Conservation (phyloP, 2,797 vertebrate species). For the Ctenosaura bakeri region DNA sequence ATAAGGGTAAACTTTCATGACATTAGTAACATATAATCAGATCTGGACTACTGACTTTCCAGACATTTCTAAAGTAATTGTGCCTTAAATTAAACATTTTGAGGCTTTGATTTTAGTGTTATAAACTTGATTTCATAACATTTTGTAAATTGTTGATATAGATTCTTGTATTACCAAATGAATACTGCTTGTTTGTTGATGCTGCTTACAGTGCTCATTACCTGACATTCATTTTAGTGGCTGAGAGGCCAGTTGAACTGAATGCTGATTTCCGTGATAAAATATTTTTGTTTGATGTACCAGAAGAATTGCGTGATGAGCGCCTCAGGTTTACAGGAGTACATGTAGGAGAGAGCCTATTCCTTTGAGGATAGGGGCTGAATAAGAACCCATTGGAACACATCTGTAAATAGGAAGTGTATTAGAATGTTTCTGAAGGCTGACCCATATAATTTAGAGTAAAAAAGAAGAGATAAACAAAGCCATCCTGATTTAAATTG, state of each 20-base stretch:
- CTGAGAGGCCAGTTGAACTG: conserved; percentile 83
- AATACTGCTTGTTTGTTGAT: neutral
- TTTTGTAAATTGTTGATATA: no score
- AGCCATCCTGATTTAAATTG: neutral
- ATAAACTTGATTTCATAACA: neutral
- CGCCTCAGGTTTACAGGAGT: conserved; percentile 70
- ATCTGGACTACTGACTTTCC: neutral
- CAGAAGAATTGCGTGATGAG: conserved; percentile 64
- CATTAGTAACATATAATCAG: neutral
- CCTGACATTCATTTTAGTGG: conserved; percentile 92
- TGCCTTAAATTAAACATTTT: neutral
- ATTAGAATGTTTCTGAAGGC: neutral
- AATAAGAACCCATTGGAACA: conserved; percentile 70
- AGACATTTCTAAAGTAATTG: neutral
- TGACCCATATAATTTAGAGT: neutral
- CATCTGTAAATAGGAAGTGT: conserved; percentile 73
- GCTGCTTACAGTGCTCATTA: conserved; percentile 72
- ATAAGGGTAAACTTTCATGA: neutral
- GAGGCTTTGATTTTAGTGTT: neutral
- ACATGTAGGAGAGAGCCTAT: conserved; percentile 49
- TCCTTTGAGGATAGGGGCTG: conserved; percentile 80
- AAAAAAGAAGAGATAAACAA: conserved; percentile 7
- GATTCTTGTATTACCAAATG: neutral
- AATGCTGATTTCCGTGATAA: conserved; percentile 76
- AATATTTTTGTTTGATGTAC: conserved; percentile 59